Evolutionary conservation across 2,113 vertebrate species (phyloP), one percentile per base, ranked within the genome.

Genomic region (Prinia subflava): DNA sequence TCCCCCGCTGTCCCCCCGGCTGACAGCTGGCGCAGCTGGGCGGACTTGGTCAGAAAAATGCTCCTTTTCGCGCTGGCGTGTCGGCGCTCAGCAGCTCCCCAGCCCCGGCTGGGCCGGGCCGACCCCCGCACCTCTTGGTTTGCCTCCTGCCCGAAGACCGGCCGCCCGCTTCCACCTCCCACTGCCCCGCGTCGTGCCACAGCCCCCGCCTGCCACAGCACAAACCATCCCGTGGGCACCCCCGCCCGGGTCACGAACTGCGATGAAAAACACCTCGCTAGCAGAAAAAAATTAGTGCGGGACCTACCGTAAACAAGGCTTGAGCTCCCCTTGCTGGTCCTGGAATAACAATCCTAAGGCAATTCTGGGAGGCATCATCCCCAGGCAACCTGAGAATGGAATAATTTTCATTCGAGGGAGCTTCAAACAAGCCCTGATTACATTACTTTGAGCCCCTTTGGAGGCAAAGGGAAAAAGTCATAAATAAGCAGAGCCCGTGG

Each of bases 251-350:
- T 30, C 71, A 16, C 47, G 7, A 24, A 37, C 49, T 5, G 11
- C 31, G 35, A 3, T 64, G 53, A 9, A 31, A 41, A 41, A 28
- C 31, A 42, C 13, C 7, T 8, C 15, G 4, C 33, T 33, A 25
- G n/a, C 30, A 19, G 71, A 13, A 19, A 15, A 6, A 7, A 6
- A 9, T 55, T 50, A 21, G 17, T 19, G 73, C 41, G 46, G 86
- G 91, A 55, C 90, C 68, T 65, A 55, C 60, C 6, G 18, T 55
- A 64, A 87, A 71, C 76, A 83, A 75, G 37, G 6, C 52, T 78
- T 92, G 94, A 87, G 94, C 94, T 96, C 94, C 94, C 92, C 96
- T 93, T 76, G 35, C 87, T 75, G 89, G 89, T 53, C 33, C 59
- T 33, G 30, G 10, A 25, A 17, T 25, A 70, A 31, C 44, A 35